Evolutionary conservation across 2,888 invertebrate species (phyloP).

Genomic region (Endomychus coccineus): DNA sequence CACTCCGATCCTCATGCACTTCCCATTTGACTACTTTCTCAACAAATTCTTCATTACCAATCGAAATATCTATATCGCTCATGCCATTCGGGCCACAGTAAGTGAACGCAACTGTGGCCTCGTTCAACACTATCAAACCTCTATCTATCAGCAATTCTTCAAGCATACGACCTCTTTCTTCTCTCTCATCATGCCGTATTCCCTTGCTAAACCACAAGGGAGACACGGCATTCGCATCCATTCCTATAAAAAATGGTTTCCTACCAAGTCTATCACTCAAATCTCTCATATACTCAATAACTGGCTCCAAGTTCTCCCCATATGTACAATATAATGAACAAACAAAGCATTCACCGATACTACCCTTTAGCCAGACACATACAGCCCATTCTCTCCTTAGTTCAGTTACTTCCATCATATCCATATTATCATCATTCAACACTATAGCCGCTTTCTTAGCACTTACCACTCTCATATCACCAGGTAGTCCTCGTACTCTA

Average conservation of each 20-base stretch:
- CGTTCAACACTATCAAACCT: constrained; percentile 18
- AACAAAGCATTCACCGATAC: constrained; percentile 15
- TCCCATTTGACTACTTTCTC: neutral
- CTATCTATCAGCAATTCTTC: too few relatives aligned
- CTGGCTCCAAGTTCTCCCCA: too few relatives aligned
- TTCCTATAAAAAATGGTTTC: too few relatives aligned
- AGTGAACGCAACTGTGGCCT: constrained; percentile 15
- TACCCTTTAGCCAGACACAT: constrained; percentile 17
- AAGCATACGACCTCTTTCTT: too few relatives aligned
- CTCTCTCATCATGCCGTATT: too few relatives aligned
- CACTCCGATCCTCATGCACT: neutral
- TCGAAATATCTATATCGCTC: constrained; percentile 20
- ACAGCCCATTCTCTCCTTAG: constrained; percentile 1
- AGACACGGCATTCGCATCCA: constrained; percentile 25
- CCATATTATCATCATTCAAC: neutral
- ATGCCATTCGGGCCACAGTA: constrained; percentile 15
- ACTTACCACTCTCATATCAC: too few relatives aligned
- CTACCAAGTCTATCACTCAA: too few relatives aligned
- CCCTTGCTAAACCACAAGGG: constrained; percentile 21
- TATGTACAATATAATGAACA: constrained; percentile 19
- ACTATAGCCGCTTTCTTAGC: too few relatives aligned
- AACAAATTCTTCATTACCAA: constrained; percentile 11
- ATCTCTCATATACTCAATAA: too few relatives aligned
- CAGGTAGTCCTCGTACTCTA: constrained; percentile 15
- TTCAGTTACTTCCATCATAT: neutral